Percentiles rank a stretch among this genome's conserved stretches.
These are phyloP conservation scores for Phaonia tiefii DNA, from an alignment of 2,888 invertebrate genomes.

Conservation along the genomic window DNA sequence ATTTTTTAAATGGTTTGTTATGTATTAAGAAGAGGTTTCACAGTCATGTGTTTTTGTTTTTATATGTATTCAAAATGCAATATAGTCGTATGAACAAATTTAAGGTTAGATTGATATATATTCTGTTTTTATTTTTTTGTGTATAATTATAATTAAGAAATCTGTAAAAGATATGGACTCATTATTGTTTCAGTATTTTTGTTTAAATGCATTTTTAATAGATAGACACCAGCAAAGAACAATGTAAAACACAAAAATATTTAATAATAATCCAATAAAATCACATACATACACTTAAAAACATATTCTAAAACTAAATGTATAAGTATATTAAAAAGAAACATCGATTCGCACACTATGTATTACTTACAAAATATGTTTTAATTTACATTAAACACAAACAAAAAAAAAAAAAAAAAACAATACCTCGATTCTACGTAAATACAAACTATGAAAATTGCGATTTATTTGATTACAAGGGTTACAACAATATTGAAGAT, in stretches of 20 bases:
- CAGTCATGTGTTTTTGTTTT: not conserved
- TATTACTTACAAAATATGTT: conserved; percentile 49
- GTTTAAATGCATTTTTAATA: conserved; percentile 63
- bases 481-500: too few relatives aligned
- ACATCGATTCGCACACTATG: conserved; percentile 14
- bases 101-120: not conserved
- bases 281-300: conserved; percentile 38
- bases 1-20: not conserved
- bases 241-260: conserved; percentile 28
- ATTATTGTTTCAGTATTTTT: conserved; percentile 59
- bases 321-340: conserved; percentile 39
- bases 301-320: conserved; percentile 39
- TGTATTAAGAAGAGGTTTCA: conserved; percentile 12
- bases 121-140: conserved; percentile 26
- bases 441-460: too few relatives aligned
- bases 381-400: conserved; percentile 15
- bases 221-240: conserved; percentile 58
- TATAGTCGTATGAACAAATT: conserved; percentile 21
- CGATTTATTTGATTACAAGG: too few relatives aligned
- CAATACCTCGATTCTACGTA: not conserved
- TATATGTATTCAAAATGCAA: not conserved
- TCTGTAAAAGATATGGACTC: conserved; percentile 65
- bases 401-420: too few relatives aligned
- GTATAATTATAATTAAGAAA: conserved; percentile 47
- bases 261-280: conserved; percentile 14